Evolutionary conservation across 1,140 invertebrate genomes (phyloP).

Genomic region (Zaprionus taronus): DNA sequence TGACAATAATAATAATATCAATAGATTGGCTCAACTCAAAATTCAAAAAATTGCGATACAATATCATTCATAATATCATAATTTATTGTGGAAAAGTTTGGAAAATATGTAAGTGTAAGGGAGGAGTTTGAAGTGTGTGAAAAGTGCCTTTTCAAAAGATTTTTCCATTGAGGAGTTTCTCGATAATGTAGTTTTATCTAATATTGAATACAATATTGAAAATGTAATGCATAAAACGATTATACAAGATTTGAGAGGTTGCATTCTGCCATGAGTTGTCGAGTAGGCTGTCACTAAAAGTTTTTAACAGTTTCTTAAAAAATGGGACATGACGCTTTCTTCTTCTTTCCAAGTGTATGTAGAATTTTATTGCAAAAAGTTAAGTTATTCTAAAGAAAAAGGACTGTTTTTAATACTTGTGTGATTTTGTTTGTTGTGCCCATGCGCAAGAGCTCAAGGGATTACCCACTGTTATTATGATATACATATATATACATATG

Average conservation of each 20-base stretch:
- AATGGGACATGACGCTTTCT: not conserved
- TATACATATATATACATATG: conserved; percentile 12
- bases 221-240: not conserved
- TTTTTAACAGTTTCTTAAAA: too few relatives aligned
- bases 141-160: not conserved
- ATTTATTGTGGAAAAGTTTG: conserved; percentile 8
- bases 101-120: conserved; percentile 4
- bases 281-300: not conserved
- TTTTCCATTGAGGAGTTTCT: not conserved
- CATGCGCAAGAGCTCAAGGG: conserved; percentile 30
- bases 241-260: not conserved
- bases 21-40: not conserved
- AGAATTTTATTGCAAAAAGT: not conserved
- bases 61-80: not conserved
- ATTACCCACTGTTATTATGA: conserved; percentile 31
- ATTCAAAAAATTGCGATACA: not conserved
- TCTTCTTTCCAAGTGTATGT: not conserved
- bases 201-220: not conserved
- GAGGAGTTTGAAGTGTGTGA: not conserved
- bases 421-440: not conserved
- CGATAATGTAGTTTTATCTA: not conserved
- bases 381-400: not conserved
- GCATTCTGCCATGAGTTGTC: not conserved
- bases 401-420: not conserved
- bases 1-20: not conserved